Evolutionary conservation across 2,888 invertebrate genomes (phyloP).

Genomic region (Tribolium freemani): DNA sequence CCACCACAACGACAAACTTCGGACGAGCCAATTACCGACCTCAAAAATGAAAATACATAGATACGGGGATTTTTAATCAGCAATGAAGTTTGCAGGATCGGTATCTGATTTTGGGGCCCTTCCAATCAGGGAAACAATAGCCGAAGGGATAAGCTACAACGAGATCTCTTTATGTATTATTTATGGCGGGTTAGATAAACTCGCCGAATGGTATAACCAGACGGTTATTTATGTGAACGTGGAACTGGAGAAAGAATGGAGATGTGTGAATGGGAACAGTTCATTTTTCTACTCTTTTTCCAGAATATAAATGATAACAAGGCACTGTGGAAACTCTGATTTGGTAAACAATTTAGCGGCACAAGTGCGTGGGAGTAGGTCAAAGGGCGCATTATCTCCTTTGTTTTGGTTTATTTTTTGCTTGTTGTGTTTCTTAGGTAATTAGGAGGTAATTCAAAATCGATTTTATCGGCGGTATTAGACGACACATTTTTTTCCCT

Average conservation of each 20-base stretch:
- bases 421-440: too few relatives aligned
- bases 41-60: slow-evolving; percentile 1
- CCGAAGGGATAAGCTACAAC: background rate
- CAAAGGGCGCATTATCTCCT: background rate
- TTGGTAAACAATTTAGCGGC: background rate
- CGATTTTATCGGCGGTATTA: too few relatives aligned
- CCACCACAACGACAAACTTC: slow-evolving; percentile 35
- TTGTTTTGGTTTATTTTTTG: background rate
- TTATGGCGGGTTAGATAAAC: slow-evolving; percentile 22
- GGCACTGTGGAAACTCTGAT: background rate
- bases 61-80: background rate
- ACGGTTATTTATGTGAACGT: slow-evolving; percentile 4
- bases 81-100: background rate
- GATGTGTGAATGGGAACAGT: background rate
- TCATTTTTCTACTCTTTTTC: background rate
- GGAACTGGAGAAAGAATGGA: background rate
- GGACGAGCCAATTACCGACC: slow-evolving; percentile 34
- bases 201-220: slow-evolving; percentile 2
- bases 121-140: background rate
- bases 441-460: too few relatives aligned
- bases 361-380: background rate
- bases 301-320: background rate
- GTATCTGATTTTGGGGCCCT: background rate
- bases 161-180: slow-evolving; percentile 12
- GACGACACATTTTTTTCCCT: too few relatives aligned